Conservation (phyloP, 2,888 invertebrate species). For the Ectemnius cavifrons region DNA sequence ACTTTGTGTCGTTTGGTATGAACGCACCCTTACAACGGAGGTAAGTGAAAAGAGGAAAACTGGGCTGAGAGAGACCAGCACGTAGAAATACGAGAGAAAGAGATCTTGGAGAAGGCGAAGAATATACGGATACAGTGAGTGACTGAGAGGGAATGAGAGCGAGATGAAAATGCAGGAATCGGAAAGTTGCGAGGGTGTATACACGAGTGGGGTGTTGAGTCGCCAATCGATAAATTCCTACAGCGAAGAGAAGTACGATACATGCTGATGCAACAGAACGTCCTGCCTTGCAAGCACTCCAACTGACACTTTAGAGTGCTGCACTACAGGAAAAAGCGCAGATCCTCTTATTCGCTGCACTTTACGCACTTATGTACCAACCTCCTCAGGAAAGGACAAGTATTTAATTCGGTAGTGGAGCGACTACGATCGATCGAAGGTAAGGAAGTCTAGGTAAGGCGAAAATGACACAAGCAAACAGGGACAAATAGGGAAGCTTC, state of each 20-base stretch:
- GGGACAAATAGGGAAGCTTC: too few species aligned
- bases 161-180: constrained; percentile 34
- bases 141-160: not conserved
- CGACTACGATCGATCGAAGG: constrained; percentile 34
- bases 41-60: constrained; percentile 47
- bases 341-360: constrained; percentile 34
- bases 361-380: constrained; percentile 36
- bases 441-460: constrained; percentile 5
- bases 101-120: constrained; percentile 7
- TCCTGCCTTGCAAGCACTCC: constrained; percentile 51
- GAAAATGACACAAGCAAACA: too few species aligned
- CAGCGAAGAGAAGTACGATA: constrained; percentile 55
- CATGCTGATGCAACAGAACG: constrained; percentile 58
- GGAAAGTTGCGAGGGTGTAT: constrained; percentile 48
- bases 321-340: constrained; percentile 41
- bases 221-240: constrained; percentile 71
- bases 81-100: constrained; percentile 11
- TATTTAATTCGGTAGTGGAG: constrained; percentile 18
- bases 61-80: constrained; percentile 43
- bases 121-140: constrained; percentile 11
- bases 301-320: constrained; percentile 40
- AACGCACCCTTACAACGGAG: constrained; percentile 55
- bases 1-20: constrained; percentile 36
- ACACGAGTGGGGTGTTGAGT: constrained; percentile 59
- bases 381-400: constrained; percentile 16